phyloP scores from a whole-genome alignment of 2,888 invertebrate species.

The Dasysyrphus albostriatus region DNA sequence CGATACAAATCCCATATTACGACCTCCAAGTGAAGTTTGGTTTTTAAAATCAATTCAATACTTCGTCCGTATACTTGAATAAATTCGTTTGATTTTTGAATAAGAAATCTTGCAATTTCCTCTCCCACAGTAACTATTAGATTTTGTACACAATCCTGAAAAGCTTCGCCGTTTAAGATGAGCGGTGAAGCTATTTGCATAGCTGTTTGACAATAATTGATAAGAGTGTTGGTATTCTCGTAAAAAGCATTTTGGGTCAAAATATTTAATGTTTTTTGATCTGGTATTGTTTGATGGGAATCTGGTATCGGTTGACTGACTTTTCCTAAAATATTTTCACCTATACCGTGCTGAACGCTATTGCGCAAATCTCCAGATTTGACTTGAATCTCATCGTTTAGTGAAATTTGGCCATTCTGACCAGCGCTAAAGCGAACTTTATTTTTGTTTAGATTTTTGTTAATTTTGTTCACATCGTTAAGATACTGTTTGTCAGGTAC shows the following conservation, averaged over 20 bases:
- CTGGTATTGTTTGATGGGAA: constrained; percentile 46
- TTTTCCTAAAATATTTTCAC: constrained; percentile 78
- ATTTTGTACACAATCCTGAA: constrained; percentile 51
- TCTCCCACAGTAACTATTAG: constrained; percentile 13
- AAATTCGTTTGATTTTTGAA: constrained; percentile 37
- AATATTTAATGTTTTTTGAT: constrained; percentile 13
- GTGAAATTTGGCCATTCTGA: constrained; percentile 77
- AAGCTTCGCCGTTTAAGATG: constrained; percentile 28
- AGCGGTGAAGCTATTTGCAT: neutral
- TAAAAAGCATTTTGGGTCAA: constrained; percentile 30
- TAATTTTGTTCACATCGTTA: constrained; percentile 80
- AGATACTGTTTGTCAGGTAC: constrained; percentile 81
- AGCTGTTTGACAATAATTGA: constrained; percentile 5
- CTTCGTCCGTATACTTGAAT: neutral
- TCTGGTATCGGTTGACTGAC: constrained; percentile 79
- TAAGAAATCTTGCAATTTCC: constrained; percentile 9
- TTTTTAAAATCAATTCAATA: constrained; percentile 30
- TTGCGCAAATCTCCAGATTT: constrained; percentile 78
- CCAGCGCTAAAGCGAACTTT: constrained; percentile 79
- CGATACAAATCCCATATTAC: constrained; percentile 54
- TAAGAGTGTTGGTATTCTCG: constrained; percentile 8
- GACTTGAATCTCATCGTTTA: constrained; percentile 80
- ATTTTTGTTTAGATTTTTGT: constrained; percentile 78
- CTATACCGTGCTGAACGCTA: constrained; percentile 80
- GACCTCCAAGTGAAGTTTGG: constrained; percentile 20